Conservation (phyloP, 2,888 invertebrate genomes). For the Netelia inedita region DNA sequence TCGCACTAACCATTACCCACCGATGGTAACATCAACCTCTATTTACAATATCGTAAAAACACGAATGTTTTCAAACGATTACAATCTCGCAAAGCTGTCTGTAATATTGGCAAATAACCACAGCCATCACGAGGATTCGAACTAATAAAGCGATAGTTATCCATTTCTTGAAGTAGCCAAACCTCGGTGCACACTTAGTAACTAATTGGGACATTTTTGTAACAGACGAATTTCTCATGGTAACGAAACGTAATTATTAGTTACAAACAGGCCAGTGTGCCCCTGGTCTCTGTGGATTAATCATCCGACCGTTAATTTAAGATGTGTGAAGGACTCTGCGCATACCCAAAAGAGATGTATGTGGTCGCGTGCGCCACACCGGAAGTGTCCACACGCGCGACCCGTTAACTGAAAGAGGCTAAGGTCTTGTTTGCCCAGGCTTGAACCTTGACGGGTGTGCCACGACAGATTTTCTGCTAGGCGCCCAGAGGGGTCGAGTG, state of each 20-base stretch:
- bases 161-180: too few relatives aligned
- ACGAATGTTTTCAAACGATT: too few relatives aligned
- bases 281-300: not conserved
- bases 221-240: not conserved
- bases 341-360: not conserved
- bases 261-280: not conserved
- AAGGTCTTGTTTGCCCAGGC: constrained; percentile 64
- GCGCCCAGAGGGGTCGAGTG: constrained; percentile 16
- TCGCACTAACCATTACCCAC: too few relatives aligned
- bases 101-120: too few relatives aligned
- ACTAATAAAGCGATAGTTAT: too few relatives aligned
- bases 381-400: constrained; percentile 51
- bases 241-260: not conserved
- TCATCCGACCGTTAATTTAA: not conserved
- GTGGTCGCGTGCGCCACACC: constrained; percentile 54
- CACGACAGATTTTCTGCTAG: constrained; percentile 41
- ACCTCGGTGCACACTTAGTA: not conserved
- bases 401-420: constrained; percentile 36
- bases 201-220: not conserved
- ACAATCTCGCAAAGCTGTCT: too few relatives aligned
- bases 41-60: too few relatives aligned
- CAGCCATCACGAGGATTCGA: too few relatives aligned
- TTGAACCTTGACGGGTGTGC: constrained; percentile 62
- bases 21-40: too few relatives aligned
- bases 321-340: not conserved